These are phyloP conservation scores for Pelmatolapia mariae DNA, from an alignment of 2,113 vertebrate genomes.

Conservation along the genomic window DNA sequence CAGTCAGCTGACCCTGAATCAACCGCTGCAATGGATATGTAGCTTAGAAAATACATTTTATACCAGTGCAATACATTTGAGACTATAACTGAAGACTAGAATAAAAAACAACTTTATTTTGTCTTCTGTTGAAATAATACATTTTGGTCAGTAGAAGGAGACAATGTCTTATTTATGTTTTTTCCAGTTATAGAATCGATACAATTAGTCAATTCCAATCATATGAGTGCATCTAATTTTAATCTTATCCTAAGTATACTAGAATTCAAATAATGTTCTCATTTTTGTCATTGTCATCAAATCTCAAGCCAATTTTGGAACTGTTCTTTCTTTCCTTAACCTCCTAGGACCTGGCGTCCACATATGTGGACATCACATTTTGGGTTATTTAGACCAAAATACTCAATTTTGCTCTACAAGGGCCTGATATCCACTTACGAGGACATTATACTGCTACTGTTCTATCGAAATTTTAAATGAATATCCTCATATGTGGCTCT, in stretches of 20 bases:
- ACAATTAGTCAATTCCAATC: not conserved
- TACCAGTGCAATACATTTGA: not conserved
- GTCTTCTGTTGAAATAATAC: not conserved
- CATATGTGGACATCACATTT: no score
- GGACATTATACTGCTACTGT: no score
- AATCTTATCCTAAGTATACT: not conserved
- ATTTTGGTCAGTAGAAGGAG: not conserved
- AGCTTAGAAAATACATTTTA: not conserved
- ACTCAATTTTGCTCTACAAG: no score
- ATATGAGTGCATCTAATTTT: not conserved
- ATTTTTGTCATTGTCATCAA: not conserved
- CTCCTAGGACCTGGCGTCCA: no score
- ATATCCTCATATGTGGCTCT: no score
- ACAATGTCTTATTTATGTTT: not conserved
- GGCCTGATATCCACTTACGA: no score
- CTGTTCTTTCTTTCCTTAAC: not conserved
- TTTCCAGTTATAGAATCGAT: not conserved
- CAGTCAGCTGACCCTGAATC: not conserved
- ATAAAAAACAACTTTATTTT: not conserved
- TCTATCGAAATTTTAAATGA: no score
- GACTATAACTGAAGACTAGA: not conserved
- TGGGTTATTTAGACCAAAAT: no score
- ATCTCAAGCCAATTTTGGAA: not conserved
- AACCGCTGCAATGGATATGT: not conserved
- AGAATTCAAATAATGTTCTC: not conserved